phyloP scores from a whole-genome alignment of 2,113 vertebrate genomes.

The Lophochroa leadbeateri region DNA sequence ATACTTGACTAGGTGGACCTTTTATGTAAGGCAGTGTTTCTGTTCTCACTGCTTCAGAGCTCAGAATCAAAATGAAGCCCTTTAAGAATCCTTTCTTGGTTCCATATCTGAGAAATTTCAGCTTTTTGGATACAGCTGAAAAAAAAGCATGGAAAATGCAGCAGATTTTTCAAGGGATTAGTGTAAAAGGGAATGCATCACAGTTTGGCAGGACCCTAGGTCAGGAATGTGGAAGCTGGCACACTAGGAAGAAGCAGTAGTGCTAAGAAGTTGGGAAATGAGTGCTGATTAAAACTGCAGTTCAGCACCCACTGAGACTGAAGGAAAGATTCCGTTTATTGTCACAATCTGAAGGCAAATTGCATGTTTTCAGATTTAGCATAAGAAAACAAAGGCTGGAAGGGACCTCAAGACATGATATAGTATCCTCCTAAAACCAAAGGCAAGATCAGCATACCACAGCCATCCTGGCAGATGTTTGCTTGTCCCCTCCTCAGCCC shows the following conservation, averaged over 20 bases:
- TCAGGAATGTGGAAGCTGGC: background rate
- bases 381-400: background rate
- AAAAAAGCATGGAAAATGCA: background rate
- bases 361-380: background rate
- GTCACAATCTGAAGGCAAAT: background rate
- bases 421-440: background rate
- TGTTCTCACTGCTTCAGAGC: background rate
- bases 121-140: background rate
- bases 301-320: background rate
- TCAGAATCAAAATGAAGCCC: background rate
- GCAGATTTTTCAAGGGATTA: background rate
- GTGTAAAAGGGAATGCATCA: background rate
- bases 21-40: background rate
- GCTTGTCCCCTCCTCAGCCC: background rate
- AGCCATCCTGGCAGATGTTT: background rate
- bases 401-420: background rate
- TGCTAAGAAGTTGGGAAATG: background rate
- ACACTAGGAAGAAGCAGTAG: background rate
- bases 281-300: background rate
- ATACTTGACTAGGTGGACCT: background rate
- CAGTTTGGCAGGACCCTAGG: background rate
- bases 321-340: background rate
- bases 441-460: background rate
- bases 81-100: background rate
- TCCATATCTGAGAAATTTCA: background rate